Percentiles rank a stretch among this genome's conserved stretches.
Conservation (phyloP, 92 coral and sea anemone species). For the Epizoanthus fatuus region DNA sequence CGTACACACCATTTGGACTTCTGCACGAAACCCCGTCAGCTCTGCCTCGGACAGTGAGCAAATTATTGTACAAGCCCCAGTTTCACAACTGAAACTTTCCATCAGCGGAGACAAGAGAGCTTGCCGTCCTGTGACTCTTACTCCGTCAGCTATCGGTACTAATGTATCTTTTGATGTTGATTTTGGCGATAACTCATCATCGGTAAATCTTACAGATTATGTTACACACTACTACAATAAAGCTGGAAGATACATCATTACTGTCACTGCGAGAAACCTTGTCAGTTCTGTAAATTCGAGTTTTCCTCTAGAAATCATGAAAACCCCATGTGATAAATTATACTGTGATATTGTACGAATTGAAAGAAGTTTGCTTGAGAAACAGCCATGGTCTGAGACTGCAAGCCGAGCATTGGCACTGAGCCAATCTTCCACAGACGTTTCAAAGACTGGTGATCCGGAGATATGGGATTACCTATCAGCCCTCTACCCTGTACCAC, state of each 20-base stretch:
- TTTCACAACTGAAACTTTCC: conserved; percentile 43
- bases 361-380: conserved; percentile 30
- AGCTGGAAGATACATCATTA: conserved; percentile 55
- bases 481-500: conserved; percentile 42
- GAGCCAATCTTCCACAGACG: conserved; percentile 13
- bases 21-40: conserved; percentile 67
- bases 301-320: conserved; percentile 28
- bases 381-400: conserved; percentile 11
- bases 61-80: conserved; percentile 60
- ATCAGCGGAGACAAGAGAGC: conserved; percentile 56
- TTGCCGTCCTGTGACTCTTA: conserved; percentile 53
- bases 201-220: conserved; percentile 19
- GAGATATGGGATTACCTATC: conserved; percentile 56
- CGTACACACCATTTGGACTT: conserved; percentile 27
- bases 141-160: conserved; percentile 58
- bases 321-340: conserved; percentile 59
- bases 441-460: conserved; percentile 11
- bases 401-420: conserved; percentile 57
- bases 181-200: conserved; percentile 65
- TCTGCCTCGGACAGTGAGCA: conserved; percentile 22
- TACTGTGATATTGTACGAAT: conserved; percentile 56
- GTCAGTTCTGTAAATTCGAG: conserved; percentile 51
- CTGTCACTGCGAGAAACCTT: conserved; percentile 61
- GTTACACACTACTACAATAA: conserved; percentile 41
- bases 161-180: conserved; percentile 56